These are phyloP conservation scores for Machaerirhynchus nigripectus DNA, from an alignment of 2,113 vertebrate genomes.

Conservation along the genomic window DNA sequence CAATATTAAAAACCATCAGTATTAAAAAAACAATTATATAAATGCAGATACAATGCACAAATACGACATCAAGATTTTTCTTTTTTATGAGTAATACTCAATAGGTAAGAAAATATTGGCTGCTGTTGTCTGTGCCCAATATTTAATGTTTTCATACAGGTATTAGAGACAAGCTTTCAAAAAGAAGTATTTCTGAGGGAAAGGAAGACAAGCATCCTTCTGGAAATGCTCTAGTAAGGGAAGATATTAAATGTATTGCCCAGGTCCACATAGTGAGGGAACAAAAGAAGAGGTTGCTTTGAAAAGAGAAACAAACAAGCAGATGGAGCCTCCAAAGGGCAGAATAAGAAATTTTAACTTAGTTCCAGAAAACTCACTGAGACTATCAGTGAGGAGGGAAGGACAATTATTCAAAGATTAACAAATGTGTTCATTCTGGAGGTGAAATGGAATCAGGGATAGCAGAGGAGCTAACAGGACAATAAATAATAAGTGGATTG, in stretches of 20 bases:
- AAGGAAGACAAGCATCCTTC: neutral
- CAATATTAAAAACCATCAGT: neutral
- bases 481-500: neutral
- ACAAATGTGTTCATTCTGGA: neutral
- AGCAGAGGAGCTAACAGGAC: neutral
- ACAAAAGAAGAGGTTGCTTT: neutral
- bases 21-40: neutral
- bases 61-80: neutral
- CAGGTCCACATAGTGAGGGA: neutral
- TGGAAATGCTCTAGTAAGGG: neutral
- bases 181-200: neutral
- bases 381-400: neutral
- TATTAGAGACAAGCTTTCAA: neutral
- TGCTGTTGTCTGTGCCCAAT: neutral
- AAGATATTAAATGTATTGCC: neutral
- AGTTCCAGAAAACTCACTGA: neutral
- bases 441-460: neutral
- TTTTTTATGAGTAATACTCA: neutral
- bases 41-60: neutral
- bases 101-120: neutral
- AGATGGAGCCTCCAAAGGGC: fast-evolving
- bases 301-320: neutral
- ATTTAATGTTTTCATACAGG: neutral
- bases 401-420: neutral
- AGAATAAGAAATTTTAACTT: neutral